These are phyloP conservation scores for Sturnus vulgaris DNA, from an alignment of 2,113 vertebrate genomes.

Conservation along the genomic window DNA sequence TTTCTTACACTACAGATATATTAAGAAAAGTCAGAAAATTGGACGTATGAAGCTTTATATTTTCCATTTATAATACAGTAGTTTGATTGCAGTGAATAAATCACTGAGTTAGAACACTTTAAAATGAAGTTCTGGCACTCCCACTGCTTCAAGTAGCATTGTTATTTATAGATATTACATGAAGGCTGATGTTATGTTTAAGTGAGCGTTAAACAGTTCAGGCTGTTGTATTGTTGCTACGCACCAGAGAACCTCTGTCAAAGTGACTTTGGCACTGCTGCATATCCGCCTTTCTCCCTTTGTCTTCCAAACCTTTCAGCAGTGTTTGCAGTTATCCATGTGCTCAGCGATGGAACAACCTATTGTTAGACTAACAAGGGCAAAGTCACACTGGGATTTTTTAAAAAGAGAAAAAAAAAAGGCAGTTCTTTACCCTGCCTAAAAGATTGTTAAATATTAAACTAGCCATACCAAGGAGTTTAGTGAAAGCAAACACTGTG, in stretches of 20 bases:
- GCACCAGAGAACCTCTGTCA: slow-evolving; percentile 51
- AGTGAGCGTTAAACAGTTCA: slow-evolving; percentile 65
- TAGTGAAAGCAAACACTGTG: slow-evolving; percentile 38
- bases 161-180: slow-evolving; percentile 68
- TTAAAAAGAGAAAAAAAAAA: background rate
- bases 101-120: slow-evolving; percentile 26
- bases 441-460: slow-evolving; percentile 63
- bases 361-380: slow-evolving; percentile 52
- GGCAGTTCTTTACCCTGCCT: slow-evolving; percentile 13
- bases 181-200: slow-evolving; percentile 65
- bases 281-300: slow-evolving; percentile 10
- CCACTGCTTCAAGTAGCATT: slow-evolving; percentile 41
- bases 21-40: slow-evolving; percentile 30
- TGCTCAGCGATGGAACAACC: slow-evolving; percentile 42
- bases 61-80: slow-evolving; percentile 45
- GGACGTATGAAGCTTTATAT: background rate
- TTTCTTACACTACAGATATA: background rate
- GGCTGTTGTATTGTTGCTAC: slow-evolving; percentile 60
- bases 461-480: slow-evolving; percentile 16
- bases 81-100: slow-evolving; percentile 46
- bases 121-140: slow-evolving; percentile 54
- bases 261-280: background rate
- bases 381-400: slow-evolving; percentile 52
- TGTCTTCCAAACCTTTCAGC: slow-evolving; percentile 14
- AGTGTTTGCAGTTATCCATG: slow-evolving; percentile 58